These are phyloP conservation scores for Cephus nigrinus DNA, from an alignment of 2,888 invertebrate genomes.

Conservation along the genomic window DNA sequence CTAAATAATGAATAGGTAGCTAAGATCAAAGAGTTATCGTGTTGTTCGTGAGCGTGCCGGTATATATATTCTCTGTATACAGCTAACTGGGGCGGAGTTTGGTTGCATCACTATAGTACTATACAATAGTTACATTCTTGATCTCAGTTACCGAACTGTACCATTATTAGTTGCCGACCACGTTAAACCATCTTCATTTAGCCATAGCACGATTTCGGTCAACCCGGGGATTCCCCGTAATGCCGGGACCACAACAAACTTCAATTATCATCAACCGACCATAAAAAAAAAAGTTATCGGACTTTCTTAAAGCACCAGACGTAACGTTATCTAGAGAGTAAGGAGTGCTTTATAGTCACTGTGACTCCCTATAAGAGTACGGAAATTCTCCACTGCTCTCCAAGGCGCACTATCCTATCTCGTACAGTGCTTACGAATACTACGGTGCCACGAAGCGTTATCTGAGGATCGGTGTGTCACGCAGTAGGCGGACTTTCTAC, in stretches of 20 bases:
- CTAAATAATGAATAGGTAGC: slow-evolving; percentile 39
- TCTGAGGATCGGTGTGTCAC: slow-evolving; percentile 26
- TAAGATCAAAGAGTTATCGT: slow-evolving; percentile 22
- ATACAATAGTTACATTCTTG: slow-evolving; percentile 1
- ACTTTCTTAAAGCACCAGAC: not conserved
- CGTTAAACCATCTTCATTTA: not conserved
- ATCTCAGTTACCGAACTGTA: not conserved
- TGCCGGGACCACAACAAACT: not conserved
- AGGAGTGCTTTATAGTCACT: not conserved
- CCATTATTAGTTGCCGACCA: not conserved
- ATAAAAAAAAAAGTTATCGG: not conserved
- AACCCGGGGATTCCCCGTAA: not conserved
- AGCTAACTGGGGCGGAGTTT: slow-evolving; percentile 41
- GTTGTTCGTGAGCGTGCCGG: not conserved
- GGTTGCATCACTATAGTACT: slow-evolving; percentile 33
- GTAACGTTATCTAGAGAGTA: not conserved
- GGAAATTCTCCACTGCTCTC: not conserved
- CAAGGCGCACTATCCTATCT: not conserved
- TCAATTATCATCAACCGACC: not conserved
- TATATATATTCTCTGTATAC: not conserved
- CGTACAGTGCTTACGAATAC: not conserved
- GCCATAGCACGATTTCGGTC: not conserved
- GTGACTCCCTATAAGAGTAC: not conserved
- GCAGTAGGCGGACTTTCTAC: slow-evolving; percentile 57
- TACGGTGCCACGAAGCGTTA: slow-evolving; percentile 6